Conservation (phyloP, 2,888 invertebrate genomes). For the Peribatodes rhomboidaria region DNA sequence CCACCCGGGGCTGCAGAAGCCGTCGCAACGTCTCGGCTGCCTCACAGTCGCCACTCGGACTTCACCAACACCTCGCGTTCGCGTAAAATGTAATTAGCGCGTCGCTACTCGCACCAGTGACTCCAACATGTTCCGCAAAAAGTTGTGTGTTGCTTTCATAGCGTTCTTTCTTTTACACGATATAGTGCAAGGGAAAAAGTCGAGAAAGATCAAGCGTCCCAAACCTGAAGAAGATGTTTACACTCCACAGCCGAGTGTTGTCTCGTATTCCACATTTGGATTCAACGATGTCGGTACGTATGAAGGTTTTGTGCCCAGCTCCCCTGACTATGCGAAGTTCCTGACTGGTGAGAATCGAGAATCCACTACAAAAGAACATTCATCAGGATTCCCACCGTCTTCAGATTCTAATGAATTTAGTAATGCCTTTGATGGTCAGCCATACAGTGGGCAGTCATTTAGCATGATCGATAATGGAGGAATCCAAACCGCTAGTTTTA, state of each 20-base stretch:
- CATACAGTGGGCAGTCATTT: constrained; percentile 58
- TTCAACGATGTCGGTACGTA: constrained; percentile 78
- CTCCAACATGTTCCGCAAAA: constrained; percentile 69
- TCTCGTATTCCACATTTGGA: constrained; percentile 80
- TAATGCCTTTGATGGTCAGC: constrained; percentile 60
- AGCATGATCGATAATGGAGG: constrained; percentile 55
- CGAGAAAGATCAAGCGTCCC: constrained; percentile 66
- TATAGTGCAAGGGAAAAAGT: constrained; percentile 65
- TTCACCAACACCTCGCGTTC: constrained; percentile 69
- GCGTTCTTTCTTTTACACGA: constrained; percentile 59
- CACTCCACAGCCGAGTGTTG: constrained; percentile 75
- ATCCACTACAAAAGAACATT: constrained; percentile 70
- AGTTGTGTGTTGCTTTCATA: constrained; percentile 62
- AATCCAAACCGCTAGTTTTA: constrained; percentile 61
- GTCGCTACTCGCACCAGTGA: constrained; percentile 38
- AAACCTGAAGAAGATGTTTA: constrained; percentile 68
- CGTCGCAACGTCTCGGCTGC: constrained; percentile 55
- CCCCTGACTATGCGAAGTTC: constrained; percentile 74
- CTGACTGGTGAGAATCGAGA: constrained; percentile 67
- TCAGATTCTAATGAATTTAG: constrained; percentile 66
- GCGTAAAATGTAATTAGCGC: constrained; percentile 72
- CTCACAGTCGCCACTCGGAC: constrained; percentile 75
- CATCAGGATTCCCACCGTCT: constrained; percentile 77
- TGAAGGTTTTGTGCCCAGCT: constrained; percentile 78
- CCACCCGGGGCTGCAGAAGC: constrained; percentile 44